Conservation (phyloP, 1,140 invertebrate genomes). For the Protaetia brevitarsis region DNA sequence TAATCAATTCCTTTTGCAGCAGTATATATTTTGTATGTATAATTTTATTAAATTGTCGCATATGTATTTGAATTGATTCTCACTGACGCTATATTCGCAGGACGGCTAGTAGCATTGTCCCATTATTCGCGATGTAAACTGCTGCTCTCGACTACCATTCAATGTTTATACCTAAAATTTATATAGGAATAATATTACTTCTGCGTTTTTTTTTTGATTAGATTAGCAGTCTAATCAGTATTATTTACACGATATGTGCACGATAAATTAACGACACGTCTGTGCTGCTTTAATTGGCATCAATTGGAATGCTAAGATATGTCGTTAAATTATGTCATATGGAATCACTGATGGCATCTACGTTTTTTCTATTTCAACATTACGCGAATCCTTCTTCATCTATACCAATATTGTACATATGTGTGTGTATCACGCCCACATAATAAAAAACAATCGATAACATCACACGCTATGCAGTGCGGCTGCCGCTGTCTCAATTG, state of each 20-base stretch:
- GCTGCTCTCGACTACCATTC: background rate
- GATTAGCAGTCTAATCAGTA: background rate
- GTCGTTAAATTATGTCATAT: background rate
- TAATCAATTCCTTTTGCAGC: background rate
- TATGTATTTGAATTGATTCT: slow-evolving; percentile 34
- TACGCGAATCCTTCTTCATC: background rate
- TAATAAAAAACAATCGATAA: slow-evolving; percentile 26
- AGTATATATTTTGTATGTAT: background rate
- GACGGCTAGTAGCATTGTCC: slow-evolving; percentile 28
- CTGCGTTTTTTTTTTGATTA: background rate
- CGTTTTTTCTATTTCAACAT: background rate
- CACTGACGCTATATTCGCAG: slow-evolving; percentile 31
- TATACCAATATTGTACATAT: slow-evolving; percentile 15
- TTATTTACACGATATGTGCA: background rate
- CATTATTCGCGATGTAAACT: slow-evolving; percentile 21
- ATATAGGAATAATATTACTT: background rate
- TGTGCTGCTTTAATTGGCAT: background rate
- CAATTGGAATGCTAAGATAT: background rate
- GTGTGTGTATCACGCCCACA: slow-evolving; percentile 25
- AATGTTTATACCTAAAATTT: slow-evolving; percentile 2
- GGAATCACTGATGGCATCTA: background rate
- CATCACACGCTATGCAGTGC: slow-evolving; percentile 21
- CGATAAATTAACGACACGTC: background rate
- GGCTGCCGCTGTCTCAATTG: slow-evolving; percentile 23
- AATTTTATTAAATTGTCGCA: background rate